A percentile compares a stretch with the other conserved stretches of the same genome.
Evolutionary conservation across 2,888 invertebrate genomes (phyloP).

Genomic region (Cinara cedri): DNA sequence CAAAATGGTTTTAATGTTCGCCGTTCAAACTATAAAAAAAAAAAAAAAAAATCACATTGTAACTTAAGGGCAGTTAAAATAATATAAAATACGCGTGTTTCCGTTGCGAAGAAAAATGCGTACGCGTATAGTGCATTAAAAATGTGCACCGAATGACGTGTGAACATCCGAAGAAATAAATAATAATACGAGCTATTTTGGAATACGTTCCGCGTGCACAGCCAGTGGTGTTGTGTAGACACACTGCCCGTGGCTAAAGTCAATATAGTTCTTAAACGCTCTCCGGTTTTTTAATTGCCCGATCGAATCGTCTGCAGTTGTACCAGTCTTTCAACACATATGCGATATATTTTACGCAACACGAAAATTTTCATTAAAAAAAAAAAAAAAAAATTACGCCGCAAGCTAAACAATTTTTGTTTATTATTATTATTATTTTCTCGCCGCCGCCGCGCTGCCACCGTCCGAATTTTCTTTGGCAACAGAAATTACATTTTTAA

Average conservation of each 20-base stretch:
- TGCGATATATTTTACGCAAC: constrained; percentile 8
- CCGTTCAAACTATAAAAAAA: constrained; percentile 37
- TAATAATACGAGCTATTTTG: constrained; percentile 37
- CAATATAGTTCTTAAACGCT: constrained; percentile 20
- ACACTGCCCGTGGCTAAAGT: not conserved
- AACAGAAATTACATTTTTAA: constrained; percentile 3
- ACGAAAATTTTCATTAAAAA: not conserved
- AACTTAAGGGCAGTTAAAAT: constrained; percentile 40
- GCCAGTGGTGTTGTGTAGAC: too few relatives aligned
- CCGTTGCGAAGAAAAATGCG: constrained; percentile 35
- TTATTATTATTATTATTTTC: constrained; percentile 5
- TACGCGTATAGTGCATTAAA: constrained; percentile 9
- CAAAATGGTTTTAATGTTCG: constrained; percentile 48
- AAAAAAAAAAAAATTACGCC: not conserved
- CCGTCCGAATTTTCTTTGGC: constrained; percentile 29
- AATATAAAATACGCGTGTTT: constrained; percentile 52
- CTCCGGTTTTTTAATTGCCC: constrained; percentile 19
- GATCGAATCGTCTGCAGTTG: constrained; percentile 7
- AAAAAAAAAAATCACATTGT: constrained; percentile 40
- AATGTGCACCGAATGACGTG: constrained; percentile 51
- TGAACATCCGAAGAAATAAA: constrained; percentile 45
- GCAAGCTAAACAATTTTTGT: constrained; percentile 8
- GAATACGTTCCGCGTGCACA: too few relatives aligned
- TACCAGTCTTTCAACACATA: constrained; percentile 10
- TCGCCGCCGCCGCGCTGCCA: not conserved